These are phyloP conservation scores for Nomada fucata DNA, from an alignment of 2,888 invertebrate genomes.

Conservation along the genomic window DNA sequence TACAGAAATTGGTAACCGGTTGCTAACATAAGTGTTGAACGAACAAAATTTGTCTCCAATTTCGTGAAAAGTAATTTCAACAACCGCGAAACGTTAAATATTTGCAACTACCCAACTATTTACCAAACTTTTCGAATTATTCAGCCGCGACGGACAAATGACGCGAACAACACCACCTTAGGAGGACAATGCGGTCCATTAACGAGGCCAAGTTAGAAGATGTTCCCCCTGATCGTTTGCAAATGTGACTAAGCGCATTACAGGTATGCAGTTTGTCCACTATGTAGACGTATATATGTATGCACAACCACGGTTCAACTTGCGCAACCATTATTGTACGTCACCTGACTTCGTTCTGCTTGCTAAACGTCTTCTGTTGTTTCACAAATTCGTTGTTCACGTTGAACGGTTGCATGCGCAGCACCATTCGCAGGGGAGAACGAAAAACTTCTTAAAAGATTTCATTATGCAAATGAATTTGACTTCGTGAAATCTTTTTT, in stretches of 20 bases:
- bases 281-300: conserved; percentile 39
- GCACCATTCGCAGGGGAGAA: neutral
- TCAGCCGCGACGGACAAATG: neutral
- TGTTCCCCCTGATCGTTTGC: conserved; percentile 37
- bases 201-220: conserved; percentile 47
- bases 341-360: conserved; percentile 75
- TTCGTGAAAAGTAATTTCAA: no score
- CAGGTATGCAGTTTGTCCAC: conserved; percentile 63
- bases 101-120: neutral
- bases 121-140: neutral
- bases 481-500: no score
- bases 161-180: neutral
- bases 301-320: conserved; percentile 62
- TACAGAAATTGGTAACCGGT: no score
- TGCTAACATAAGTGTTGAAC: no score
- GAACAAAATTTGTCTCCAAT: no score
- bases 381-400: conserved; percentile 15
- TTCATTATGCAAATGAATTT: no score
- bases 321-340: conserved; percentile 77
- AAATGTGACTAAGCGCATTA: conserved; percentile 55
- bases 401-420: neutral
- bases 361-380: neutral
- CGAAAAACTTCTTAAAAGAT: no score
- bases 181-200: conserved; percentile 21
- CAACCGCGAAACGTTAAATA: neutral